These are phyloP conservation scores for Electrophaes corylata DNA, from an alignment of 2,888 invertebrate species.

Conservation along the genomic window DNA sequence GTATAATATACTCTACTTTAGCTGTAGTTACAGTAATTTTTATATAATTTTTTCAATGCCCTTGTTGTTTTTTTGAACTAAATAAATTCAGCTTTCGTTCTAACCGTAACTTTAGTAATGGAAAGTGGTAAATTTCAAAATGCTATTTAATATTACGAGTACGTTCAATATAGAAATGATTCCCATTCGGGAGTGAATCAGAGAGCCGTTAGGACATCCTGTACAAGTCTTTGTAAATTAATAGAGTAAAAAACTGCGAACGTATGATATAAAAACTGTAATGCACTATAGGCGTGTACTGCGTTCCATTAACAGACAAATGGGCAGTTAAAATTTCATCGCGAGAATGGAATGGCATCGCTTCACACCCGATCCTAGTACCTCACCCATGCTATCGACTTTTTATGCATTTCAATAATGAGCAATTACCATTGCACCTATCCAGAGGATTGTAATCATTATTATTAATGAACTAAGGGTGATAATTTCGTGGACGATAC, in stretches of 20 bases:
- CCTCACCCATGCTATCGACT: constrained; percentile 9
- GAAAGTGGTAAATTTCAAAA: too few species aligned
- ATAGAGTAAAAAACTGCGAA: not conserved
- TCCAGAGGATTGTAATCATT: constrained; percentile 25
- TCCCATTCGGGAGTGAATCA: too few species aligned
- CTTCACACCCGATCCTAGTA: constrained; percentile 31
- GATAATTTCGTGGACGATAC: constrained; percentile 18
- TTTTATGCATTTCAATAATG: constrained; percentile 22
- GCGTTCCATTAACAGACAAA: constrained; percentile 16
- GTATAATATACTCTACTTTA: too few species aligned
- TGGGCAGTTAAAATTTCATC: constrained; percentile 28
- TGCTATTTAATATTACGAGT: too few species aligned
- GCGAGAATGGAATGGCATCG: constrained; percentile 26
- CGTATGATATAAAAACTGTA: not conserved
- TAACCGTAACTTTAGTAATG: too few species aligned
- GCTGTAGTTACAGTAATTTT: too few species aligned
- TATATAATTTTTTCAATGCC: too few species aligned
- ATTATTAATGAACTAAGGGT: constrained; percentile 24
- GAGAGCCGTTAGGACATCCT: not conserved
- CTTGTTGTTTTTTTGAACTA: too few species aligned
- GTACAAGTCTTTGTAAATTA: not conserved
- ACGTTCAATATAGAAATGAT: too few species aligned
- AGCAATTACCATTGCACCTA: constrained; percentile 20
- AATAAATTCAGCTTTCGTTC: too few species aligned
- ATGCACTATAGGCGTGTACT: not conserved